A percentile compares a stretch with the other conserved stretches of the same genome.
Conservation (phyloP, 2,888 invertebrate genomes). For the Drosophila suboccidentalis region DNA sequence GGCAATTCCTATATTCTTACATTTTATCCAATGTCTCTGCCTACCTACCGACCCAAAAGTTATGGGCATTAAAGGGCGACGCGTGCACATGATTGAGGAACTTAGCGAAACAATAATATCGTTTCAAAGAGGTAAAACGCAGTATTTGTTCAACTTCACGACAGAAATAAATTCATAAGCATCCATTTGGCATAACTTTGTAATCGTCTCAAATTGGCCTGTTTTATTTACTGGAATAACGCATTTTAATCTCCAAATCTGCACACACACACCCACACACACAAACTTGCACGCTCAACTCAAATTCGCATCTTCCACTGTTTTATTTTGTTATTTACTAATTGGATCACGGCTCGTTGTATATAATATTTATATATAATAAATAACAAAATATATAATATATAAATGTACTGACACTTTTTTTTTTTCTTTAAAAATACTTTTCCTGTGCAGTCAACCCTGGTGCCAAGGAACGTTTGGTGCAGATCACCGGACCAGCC, state of each 20-base stretch:
- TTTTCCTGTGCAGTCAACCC: conserved; percentile 90
- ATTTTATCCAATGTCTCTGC: conserved; percentile 20
- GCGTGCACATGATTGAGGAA: conserved; percentile 99
- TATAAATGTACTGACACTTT: conserved; percentile 6
- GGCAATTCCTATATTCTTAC: conserved; percentile 11
- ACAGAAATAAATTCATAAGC: conserved; percentile 1
- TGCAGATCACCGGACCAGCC: conserved; percentile 97
- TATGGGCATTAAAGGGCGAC: conserved; percentile 99
- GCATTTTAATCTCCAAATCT: conserved; percentile 4
- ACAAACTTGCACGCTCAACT: conserved; percentile 29
- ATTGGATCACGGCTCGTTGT: conserved; percentile 22
- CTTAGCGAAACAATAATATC: conserved; percentile 99
- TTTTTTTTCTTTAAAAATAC: conserved; percentile 9
- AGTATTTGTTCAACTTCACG: conserved; percentile 33
- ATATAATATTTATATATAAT: conserved; percentile 3
- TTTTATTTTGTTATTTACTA: conserved; percentile 32
- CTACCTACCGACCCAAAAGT: conserved; percentile 87
- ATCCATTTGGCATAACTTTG: conserved; percentile 1
- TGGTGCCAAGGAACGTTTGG: conserved; percentile 97
- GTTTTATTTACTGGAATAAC: conserved; percentile 5
- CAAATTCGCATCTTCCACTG: conserved; percentile 1
- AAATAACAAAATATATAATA: neutral
- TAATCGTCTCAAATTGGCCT: conserved; percentile 10
- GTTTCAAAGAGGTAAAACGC: conserved; percentile 96
- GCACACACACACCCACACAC: conserved; percentile 8